Base-by-base conservation (phyloP, 2,888 invertebrate species). In the Electrophaes corylata region DNA sequence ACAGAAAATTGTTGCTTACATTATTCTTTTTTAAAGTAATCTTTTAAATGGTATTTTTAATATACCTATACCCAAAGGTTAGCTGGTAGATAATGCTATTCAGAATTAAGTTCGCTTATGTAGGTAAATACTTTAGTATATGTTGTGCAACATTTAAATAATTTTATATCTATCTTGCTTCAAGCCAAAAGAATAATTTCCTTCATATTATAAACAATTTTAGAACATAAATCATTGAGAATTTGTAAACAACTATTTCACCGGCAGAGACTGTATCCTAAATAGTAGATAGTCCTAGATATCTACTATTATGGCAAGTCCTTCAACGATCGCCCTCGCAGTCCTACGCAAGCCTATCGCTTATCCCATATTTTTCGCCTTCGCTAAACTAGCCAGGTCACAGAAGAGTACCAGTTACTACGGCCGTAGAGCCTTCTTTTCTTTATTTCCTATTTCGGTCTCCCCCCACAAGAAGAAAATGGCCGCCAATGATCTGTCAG, bases 381-480 rank as follows among this genome's bases (percentile, higher is more conserved):
- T 20, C 44, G 47, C 58, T 31, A 53, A 57, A 44, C 57, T 26
- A 44, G 43, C 41, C 37, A 8, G 20, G 29, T 31, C 58, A 53
- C 52, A 58, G 58, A 20, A 14, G 12, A 26, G 14, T 6, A 33
- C n/a, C 16, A 58, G 52, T 48, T 39, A 54, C 23, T 45, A 48
- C 18, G 67, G 66, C 72, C 59, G 60, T 62, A 67, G 69, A 84
- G 77, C 83, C 83, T 82, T 78, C 67, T 76, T 84, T 82, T 79
- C 79, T 81, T 82, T 83, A 83, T 85, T 84, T 85, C 84, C 85
- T 79, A 81, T 81, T 83, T 80, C 76, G 77, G 72, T 76, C 83
- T 83, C 86, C 88, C 86, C 79, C 88, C 83, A 81, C 76, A 72
- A 81, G 86, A 72, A 81, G 86, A 86, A 89, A 87, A 88, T 85